A percentile compares a stretch with the other conserved stretches of the same genome.
phyloP scores from a whole-genome alignment of 2,888 invertebrate species.

The Hyalella azteca region DNA sequence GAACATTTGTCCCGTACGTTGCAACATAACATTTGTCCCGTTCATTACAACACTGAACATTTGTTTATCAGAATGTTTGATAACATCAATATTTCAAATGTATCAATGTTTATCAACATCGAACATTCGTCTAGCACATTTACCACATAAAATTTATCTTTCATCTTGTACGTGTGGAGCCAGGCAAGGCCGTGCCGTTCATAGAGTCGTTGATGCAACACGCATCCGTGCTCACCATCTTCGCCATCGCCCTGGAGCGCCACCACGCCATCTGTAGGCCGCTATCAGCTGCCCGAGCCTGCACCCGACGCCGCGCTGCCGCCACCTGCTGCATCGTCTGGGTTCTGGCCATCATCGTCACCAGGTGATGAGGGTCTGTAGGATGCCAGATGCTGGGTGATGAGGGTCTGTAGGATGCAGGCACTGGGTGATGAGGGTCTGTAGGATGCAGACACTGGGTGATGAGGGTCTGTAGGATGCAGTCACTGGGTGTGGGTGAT shows the following conservation, averaged over 20 bases:
- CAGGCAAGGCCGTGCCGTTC: constrained; percentile 91
- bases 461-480: too few relatives aligned
- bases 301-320: constrained; percentile 64
- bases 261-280: constrained; percentile 66
- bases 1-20: too few relatives aligned
- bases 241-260: constrained; percentile 91
- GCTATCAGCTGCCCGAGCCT: constrained; percentile 63
- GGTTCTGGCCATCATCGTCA: constrained; percentile 82
- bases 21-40: too few relatives aligned
- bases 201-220: constrained; percentile 90
- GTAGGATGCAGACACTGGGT: too few relatives aligned
- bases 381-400: too few relatives aligned
- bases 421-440: too few relatives aligned
- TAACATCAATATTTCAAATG: not conserved
- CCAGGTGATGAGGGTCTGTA: too few relatives aligned
- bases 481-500: too few relatives aligned
- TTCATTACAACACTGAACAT: not conserved
- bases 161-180: not conserved
- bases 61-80: not conserved
- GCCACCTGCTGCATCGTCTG: constrained; percentile 82
- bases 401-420: too few relatives aligned
- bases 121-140: too few relatives aligned
- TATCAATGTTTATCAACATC: too few relatives aligned
- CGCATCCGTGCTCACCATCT: constrained; percentile 88
- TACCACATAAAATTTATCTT: not conserved